These are phyloP conservation scores for Tympanoctomys barrerae DNA, from an alignment of 2,797 vertebrate genomes.

Conservation along the genomic window DNA sequence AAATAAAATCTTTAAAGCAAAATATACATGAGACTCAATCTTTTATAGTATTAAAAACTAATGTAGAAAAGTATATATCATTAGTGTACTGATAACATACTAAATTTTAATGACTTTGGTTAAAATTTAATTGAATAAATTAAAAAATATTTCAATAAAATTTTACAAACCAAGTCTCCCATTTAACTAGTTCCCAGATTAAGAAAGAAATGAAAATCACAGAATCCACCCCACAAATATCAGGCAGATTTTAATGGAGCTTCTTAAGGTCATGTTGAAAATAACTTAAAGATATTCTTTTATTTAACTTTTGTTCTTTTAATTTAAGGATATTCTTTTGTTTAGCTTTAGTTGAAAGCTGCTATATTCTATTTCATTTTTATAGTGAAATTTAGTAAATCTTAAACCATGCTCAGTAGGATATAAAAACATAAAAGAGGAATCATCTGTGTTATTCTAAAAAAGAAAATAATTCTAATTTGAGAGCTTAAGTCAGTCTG, in stretches of 20 bases:
- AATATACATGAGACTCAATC: neutral
- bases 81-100: neutral
- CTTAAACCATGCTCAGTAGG: neutral
- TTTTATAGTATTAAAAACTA: neutral
- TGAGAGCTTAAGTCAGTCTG: slow-evolving; percentile 59
- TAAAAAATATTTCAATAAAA: neutral
- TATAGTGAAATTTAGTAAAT: slow-evolving; percentile 43
- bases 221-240: neutral
- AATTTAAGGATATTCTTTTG: slow-evolving; percentile 26
- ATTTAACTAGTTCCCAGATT: neutral
- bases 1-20: neutral
- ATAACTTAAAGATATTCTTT: neutral
- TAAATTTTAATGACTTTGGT: neutral
- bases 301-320: neutral
- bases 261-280: neutral
- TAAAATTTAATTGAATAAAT: neutral
- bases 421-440: neutral
- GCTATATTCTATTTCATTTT: neutral
- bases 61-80: neutral
- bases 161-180: neutral
- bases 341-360: neutral
- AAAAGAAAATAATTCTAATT: slow-evolving; percentile 52
- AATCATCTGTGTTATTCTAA: slow-evolving; percentile 12
- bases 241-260: slow-evolving; percentile 13
- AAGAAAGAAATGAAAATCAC: neutral